Conservation (phyloP, 2,113 vertebrate genomes). For the Amphiprion percula region DNA sequence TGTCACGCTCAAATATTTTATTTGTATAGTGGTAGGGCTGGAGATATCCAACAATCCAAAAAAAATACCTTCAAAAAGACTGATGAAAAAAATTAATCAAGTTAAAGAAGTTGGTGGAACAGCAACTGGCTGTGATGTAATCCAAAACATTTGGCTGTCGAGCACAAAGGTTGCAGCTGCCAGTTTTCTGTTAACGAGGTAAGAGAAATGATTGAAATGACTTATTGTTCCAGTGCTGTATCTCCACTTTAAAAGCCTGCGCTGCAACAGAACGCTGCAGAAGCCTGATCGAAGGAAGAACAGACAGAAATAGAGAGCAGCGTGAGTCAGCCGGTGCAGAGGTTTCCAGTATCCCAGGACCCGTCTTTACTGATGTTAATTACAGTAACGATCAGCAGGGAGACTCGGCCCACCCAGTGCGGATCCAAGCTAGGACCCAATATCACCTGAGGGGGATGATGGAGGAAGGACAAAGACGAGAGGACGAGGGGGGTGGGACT, state of each 20-base stretch:
- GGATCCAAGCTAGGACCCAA: constrained; percentile 30
- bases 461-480: constrained; percentile 11
- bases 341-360: constrained; percentile 62
- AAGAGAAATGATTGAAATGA: too few species aligned
- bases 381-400: constrained; percentile 62
- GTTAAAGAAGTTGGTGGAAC: not conserved
- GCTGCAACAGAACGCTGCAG: constrained; percentile 11
- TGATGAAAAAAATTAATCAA: not conserved
- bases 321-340: constrained; percentile 37
- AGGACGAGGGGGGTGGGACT: not conserved
- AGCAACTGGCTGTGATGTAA: too few species aligned
- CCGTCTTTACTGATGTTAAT: constrained; percentile 61
- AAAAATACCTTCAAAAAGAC: not conserved
- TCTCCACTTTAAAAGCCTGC: not conserved
- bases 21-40: too few species aligned
- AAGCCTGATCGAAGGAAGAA: constrained; percentile 8
- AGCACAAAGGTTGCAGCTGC: too few species aligned
- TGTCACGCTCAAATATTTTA: too few species aligned
- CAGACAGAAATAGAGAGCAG: constrained; percentile 19
- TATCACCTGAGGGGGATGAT: constrained; percentile 39
- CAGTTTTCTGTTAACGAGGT: too few species aligned
- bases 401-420: constrained; percentile 35
- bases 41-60: too few species aligned
- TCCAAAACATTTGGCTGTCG: too few species aligned
- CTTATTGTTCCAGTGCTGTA: not conserved